Base-by-base conservation (phyloP, 2,113 vertebrate genomes). In the Urocitellus parryii region DNA sequence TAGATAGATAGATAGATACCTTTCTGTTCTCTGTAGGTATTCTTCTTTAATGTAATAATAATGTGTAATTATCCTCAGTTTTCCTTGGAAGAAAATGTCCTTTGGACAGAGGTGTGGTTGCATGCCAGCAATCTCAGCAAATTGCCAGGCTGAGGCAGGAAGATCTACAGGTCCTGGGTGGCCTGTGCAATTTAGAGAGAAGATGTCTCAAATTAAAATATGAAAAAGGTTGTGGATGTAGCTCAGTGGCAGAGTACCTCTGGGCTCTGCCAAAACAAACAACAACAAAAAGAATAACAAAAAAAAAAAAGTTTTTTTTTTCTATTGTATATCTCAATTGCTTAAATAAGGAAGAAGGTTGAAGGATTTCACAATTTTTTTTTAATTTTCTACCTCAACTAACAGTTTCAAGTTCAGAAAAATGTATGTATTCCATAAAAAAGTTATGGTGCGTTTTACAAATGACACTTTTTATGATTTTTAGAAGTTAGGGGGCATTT, bases 311-410 rank as follows among this genome's bases (percentile, higher is more conserved):
- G 45, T 45, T 22, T 34, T 53, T 58, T 37, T 37, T 72, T 34
- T 51, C 58, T 70, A 18, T 73, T 82, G 37, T 72, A 1, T 88
- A 14, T 83, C 56, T 80, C 63, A 65, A 56, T 85, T 82, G 53
- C 91, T 89, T 94, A 89, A 74, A 5, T 90, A 72, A 90, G 29
- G 20, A 82, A 77, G 72, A 81, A 34, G 6, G 29, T 27, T 53
- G 18, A 67, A 16, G 91, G 37, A 51, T 86, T 82, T 83, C n/a
- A 56, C 45, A 82, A 61, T 81, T 90, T 16, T 73, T 95, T 79
- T 95, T 79, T 88, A 83, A 90, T 63, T 72, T 77, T 81, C 45
- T 78, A 29, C 9, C n/a, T 67, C 20, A 73, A 81, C 22, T 85
- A 84, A 65, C 37, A 63, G 2, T 37, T 94, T 92, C 25, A 79